A percentile compares a stretch with the other conserved stretches of the same genome.
These are phyloP conservation scores for Drosophila rubida DNA, from an alignment of 2,888 invertebrate species.

Conservation along the genomic window DNA sequence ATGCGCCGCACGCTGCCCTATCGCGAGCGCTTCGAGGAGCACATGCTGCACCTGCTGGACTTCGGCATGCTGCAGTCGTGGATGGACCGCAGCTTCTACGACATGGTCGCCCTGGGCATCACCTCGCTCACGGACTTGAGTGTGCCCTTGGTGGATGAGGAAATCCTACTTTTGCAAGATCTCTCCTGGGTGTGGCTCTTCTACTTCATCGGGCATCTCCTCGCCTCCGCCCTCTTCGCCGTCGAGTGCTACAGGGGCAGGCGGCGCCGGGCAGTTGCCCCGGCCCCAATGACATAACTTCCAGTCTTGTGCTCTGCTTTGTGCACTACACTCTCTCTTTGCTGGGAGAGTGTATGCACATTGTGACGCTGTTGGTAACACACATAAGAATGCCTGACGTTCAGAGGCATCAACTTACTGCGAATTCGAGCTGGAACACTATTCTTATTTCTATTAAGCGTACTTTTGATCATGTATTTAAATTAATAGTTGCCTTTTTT, in stretches of 20 bases:
- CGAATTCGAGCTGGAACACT: too few species aligned
- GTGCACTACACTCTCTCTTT: background rate
- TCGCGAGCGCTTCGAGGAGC: conserved; percentile 53
- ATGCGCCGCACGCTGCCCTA: conserved; percentile 54
- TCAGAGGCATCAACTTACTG: too few species aligned
- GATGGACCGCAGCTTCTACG: conserved; percentile 37
- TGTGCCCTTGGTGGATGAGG: fast-evolving
- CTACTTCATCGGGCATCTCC: conserved; percentile 9
- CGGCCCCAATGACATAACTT: background rate
- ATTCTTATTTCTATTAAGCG: too few species aligned
- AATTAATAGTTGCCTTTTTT: too few species aligned
- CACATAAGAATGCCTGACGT: too few species aligned
- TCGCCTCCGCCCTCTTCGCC: conserved; percentile 35
- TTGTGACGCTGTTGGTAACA: background rate
- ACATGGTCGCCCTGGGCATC: conserved; percentile 41
- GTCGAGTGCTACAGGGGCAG: conserved; percentile 27
- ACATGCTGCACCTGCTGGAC: conserved; percentile 36
- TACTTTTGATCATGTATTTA: too few species aligned
- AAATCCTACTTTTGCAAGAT: conserved; percentile 29
- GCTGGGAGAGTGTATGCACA: background rate
- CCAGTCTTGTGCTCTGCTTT: background rate
- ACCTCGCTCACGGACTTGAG: conserved; percentile 41
- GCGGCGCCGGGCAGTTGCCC: background rate
- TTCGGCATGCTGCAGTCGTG: conserved; percentile 44
- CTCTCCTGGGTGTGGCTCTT: conserved; percentile 39